Conservation (phyloP, 2,888 invertebrate species). For the Drosophila infuscata region DNA sequence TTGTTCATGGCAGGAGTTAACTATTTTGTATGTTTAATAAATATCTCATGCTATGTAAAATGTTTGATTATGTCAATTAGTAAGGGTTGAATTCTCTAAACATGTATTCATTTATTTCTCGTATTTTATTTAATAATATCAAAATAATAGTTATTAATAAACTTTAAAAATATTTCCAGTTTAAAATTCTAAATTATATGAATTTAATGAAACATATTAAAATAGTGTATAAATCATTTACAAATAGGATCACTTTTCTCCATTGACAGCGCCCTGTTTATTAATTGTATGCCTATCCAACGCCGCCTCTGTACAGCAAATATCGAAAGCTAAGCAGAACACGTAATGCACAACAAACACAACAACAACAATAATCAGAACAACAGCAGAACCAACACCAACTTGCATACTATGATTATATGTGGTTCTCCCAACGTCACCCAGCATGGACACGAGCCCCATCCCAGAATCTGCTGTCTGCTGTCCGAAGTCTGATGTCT, state of each 20-base stretch:
- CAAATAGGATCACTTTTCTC: neutral
- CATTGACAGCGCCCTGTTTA: neutral
- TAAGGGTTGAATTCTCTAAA: neutral
- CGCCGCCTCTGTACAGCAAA: conserved; percentile 18
- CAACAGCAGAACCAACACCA: conserved; percentile 28
- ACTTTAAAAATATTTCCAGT: neutral
- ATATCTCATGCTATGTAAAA: neutral
- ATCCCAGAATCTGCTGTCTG: conserved; percentile 18
- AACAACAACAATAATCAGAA: conserved; percentile 2
- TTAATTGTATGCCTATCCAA: neutral
- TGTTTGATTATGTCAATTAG: neutral
- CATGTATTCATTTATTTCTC: neutral
- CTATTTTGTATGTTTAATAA: neutral
- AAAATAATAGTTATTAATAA: neutral
- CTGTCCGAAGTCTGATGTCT: conserved; percentile 28
- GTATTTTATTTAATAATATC: neutral
- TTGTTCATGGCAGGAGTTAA: conserved; percentile 2
- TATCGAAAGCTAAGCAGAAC: conserved; percentile 25
- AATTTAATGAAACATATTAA: neutral
- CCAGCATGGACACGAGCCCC: conserved; percentile 28
- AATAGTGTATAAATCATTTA: neutral
- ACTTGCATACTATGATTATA: conserved; percentile 47
- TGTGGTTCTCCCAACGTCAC: conserved; percentile 56
- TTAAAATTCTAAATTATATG: neutral
- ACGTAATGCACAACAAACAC: conserved; percentile 42